phyloP scores from a whole-genome alignment of 2,888 invertebrate genomes.

The Agelastica alni region DNA sequence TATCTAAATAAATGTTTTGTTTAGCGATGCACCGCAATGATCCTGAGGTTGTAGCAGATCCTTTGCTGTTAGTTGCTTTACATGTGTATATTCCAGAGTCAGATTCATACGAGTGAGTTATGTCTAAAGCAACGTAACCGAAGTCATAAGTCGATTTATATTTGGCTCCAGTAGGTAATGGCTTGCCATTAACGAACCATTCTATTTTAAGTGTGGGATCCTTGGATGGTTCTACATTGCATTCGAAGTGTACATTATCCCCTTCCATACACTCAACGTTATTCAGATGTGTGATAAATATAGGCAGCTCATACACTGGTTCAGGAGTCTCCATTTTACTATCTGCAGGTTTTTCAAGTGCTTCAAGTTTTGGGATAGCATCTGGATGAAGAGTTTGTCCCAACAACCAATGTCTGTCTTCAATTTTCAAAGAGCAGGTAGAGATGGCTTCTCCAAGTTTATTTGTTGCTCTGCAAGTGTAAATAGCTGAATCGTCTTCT shows the following conservation, averaged over 20 bases:
- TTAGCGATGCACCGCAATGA: slow-evolving; percentile 83
- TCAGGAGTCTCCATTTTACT: slow-evolving; percentile 72
- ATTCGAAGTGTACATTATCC: slow-evolving; percentile 88
- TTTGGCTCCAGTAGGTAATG: slow-evolving; percentile 84
- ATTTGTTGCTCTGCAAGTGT: slow-evolving; percentile 94
- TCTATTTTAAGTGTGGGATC: slow-evolving; percentile 90
- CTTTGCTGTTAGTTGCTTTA: slow-evolving; percentile 86
- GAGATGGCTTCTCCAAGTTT: slow-evolving; percentile 93
- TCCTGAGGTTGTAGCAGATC: slow-evolving; percentile 88
- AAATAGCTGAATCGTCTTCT: slow-evolving; percentile 91
- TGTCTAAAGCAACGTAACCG: slow-evolving; percentile 91
- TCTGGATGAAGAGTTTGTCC: slow-evolving; percentile 88
- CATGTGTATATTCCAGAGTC: slow-evolving; percentile 92
- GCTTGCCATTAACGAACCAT: slow-evolving; percentile 94
- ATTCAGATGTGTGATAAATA: slow-evolving; percentile 88
- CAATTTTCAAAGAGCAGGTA: slow-evolving; percentile 86
- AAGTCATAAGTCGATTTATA: slow-evolving; percentile 95
- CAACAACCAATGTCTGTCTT: slow-evolving; percentile 85
- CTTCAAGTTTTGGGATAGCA: slow-evolving; percentile 82
- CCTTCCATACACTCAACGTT: slow-evolving; percentile 88
- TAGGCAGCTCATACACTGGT: slow-evolving; percentile 80
- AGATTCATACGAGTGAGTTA: slow-evolving; percentile 84
- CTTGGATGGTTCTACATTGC: slow-evolving; percentile 88
- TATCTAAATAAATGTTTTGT: slow-evolving; percentile 80
- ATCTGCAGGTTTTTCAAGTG: slow-evolving; percentile 79